phyloP scores from a whole-genome alignment of 2,888 invertebrate species.

The Lobophora halterata region DNA sequence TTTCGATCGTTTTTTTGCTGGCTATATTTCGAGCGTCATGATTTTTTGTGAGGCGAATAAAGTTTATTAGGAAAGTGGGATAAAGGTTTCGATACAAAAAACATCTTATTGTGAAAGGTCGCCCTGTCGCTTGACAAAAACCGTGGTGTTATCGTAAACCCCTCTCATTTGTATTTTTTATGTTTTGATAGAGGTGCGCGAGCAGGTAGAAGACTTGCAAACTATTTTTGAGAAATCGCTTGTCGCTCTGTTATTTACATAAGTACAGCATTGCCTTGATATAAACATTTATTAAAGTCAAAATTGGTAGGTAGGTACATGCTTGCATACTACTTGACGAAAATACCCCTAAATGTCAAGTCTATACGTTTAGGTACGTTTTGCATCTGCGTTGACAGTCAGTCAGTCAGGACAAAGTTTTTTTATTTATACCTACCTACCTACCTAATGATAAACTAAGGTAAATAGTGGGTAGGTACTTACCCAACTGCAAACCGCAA shows the following conservation, averaged over 20 bases:
- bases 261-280: too few species aligned
- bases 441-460: too few species aligned
- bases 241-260: not conserved
- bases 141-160: slow-evolving; percentile 61
- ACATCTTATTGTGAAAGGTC: slow-evolving; percentile 67
- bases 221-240: slow-evolving; percentile 35
- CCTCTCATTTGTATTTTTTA: slow-evolving; percentile 71
- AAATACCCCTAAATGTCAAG: too few species aligned
- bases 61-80: slow-evolving; percentile 74
- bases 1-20: slow-evolving; percentile 20
- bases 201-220: slow-evolving; percentile 71
- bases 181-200: slow-evolving; percentile 62
- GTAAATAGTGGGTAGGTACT: not conserved
- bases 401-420: too few species aligned
- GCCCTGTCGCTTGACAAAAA: slow-evolving; percentile 74
- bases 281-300: too few species aligned
- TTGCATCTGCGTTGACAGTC: too few species aligned
- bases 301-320: too few species aligned
- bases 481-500: too few species aligned
- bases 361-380: too few species aligned
- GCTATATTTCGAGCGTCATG: slow-evolving; percentile 29
- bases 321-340: too few species aligned
- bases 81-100: slow-evolving; percentile 71
- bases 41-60: slow-evolving; percentile 64
- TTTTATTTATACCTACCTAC: too few species aligned